Evolutionary conservation across 1,140 invertebrate genomes (phyloP).

Genomic region (Mizuhopecten yessoensis): DNA sequence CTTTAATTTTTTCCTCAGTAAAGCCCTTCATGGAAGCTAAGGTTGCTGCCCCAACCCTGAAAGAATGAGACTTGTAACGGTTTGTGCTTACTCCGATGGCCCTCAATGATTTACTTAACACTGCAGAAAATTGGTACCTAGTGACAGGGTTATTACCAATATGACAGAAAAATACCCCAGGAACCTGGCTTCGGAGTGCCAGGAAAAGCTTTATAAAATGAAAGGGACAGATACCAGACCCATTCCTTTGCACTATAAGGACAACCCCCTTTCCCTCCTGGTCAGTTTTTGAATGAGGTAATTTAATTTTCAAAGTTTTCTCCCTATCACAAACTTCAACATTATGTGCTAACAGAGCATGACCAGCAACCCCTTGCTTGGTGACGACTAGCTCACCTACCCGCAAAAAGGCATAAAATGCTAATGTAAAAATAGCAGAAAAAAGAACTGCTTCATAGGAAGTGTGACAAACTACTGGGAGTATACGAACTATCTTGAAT

Average conservation of each 20-base stretch:
- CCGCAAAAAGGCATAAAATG: slow-evolving; percentile 38
- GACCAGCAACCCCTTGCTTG: not conserved
- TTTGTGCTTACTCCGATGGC: too few relatives aligned
- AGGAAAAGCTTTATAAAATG: too few relatives aligned
- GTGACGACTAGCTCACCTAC: not conserved
- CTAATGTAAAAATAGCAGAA: not conserved
- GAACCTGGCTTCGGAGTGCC: too few relatives aligned
- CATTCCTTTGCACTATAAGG: not conserved
- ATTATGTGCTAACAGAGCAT: not conserved
- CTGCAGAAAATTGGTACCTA: too few relatives aligned
- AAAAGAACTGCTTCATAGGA: not conserved
- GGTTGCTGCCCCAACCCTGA: too few relatives aligned
- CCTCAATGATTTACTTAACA: too few relatives aligned
- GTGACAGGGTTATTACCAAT: too few relatives aligned
- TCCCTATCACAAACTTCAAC: not conserved
- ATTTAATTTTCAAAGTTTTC: not conserved
- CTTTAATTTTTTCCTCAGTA: too few relatives aligned
- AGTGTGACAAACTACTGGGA: not conserved
- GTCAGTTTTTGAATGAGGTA: not conserved
- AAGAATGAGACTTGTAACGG: too few relatives aligned
- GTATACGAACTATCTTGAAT: not conserved
- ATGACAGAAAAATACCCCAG: too few relatives aligned
- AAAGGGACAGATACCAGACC: too few relatives aligned
- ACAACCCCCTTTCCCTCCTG: not conserved
- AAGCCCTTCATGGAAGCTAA: too few relatives aligned